These are phyloP conservation scores for Cryptops parisi DNA, from an alignment of 2,888 invertebrate species.

Conservation along the genomic window DNA sequence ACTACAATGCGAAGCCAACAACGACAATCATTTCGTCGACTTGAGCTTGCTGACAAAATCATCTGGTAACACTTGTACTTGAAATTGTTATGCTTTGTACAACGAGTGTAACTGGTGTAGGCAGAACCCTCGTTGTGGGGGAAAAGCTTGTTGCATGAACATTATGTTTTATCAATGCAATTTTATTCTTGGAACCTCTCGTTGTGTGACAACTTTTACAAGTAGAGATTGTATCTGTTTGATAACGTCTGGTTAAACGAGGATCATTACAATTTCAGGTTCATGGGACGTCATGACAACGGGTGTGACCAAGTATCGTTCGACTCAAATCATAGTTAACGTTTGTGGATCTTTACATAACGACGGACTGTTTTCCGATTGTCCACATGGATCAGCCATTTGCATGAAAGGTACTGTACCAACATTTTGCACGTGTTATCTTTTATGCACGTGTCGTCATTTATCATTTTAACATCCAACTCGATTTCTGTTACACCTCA, in stretches of 20 bases:
- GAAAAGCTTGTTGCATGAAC: too few relatives aligned
- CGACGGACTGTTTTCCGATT: neutral
- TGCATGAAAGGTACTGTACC: constrained; percentile 10
- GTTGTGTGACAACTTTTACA: too few relatives aligned
- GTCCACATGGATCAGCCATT: constrained; percentile 11
- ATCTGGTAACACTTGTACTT: neutral
- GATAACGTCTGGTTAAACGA: too few relatives aligned
- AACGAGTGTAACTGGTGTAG: too few relatives aligned
- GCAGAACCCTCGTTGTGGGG: too few relatives aligned
- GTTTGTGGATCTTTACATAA: constrained; percentile 12
- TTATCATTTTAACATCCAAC: neutral
- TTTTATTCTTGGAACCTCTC: neutral
- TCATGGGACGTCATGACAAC: constrained; percentile 8
- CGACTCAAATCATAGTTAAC: constrained; percentile 10
- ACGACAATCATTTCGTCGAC: constrained; percentile 12
- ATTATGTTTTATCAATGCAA: too few relatives aligned
- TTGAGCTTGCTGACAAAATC: constrained; percentile 1
- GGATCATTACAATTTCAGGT: neutral
- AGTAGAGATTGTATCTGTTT: too few relatives aligned
- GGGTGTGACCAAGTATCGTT: neutral
- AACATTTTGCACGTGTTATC: neutral
- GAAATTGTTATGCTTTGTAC: neutral
- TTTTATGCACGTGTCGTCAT: neutral
- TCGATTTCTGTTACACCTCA: neutral
- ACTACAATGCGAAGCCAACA: constrained; percentile 5